Evolutionary conservation across 1,140 invertebrate species (phyloP).

Genomic region (Drosophila kohkoa): DNA sequence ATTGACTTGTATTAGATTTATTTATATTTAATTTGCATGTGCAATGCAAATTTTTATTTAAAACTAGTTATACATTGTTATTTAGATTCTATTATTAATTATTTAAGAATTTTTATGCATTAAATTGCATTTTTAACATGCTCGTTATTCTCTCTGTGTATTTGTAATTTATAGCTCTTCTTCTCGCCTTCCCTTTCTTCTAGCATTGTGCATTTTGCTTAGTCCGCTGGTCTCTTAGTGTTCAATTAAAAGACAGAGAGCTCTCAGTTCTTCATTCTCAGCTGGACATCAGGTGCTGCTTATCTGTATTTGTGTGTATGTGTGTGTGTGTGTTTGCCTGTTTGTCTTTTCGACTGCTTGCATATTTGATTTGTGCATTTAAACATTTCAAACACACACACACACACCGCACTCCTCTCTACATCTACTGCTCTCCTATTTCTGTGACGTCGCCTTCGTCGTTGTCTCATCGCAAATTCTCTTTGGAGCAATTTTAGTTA

Average conservation of each 20-base stretch:
- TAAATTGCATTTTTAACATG: too few species aligned
- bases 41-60: too few species aligned
- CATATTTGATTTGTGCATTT: conserved; percentile 82
- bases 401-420: neutral
- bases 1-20: too few species aligned
- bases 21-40: too few species aligned
- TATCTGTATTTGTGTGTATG: conserved; percentile 35
- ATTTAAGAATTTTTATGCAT: too few species aligned
- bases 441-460: conserved; percentile 42
- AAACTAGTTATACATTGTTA: too few species aligned
- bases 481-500: conserved; percentile 81
- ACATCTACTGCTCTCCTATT: neutral
- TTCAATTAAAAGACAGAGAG: conserved; percentile 69
- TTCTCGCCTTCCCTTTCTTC: neutral
- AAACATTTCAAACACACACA: conserved; percentile 75
- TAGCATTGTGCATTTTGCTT: conserved; percentile 22
- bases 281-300: conserved; percentile 69
- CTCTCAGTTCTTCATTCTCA: conserved; percentile 23
- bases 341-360: conserved; percentile 69
- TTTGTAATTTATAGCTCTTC: neutral
- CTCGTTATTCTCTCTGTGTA: neutral
- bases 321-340: conserved; percentile 31
- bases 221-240: conserved; percentile 42
- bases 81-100: too few species aligned
- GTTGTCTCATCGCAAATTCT: conserved; percentile 74